phyloP scores from a whole-genome alignment of 2,888 invertebrate genomes.

The Brachynemurus nebulosus region DNA sequence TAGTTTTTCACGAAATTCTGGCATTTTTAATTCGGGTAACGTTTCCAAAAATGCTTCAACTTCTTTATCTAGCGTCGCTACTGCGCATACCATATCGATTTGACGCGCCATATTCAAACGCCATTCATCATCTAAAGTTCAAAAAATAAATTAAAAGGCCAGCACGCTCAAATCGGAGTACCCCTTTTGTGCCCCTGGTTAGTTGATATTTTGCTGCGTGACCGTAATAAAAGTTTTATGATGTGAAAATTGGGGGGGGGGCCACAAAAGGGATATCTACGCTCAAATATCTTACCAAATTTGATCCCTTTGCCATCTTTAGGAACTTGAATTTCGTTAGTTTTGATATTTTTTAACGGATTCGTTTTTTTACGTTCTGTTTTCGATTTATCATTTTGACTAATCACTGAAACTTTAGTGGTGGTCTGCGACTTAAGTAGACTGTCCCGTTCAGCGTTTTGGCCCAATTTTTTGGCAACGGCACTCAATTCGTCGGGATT shows the following conservation, averaged over 20 bases:
- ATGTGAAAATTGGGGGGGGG: too few species aligned
- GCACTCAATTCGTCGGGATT: background rate
- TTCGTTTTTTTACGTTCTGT: too few species aligned
- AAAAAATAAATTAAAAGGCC: too few species aligned
- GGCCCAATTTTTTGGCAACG: background rate
- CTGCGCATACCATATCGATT: background rate
- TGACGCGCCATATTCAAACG: background rate
- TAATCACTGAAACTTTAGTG: background rate
- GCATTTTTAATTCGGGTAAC: slow-evolving; percentile 1
- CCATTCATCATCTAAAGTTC: background rate
- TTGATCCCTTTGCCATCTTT: too few species aligned
- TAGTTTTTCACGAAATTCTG: background rate
- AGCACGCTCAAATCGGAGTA: too few species aligned
- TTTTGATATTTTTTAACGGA: too few species aligned
- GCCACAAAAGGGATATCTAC: too few species aligned
- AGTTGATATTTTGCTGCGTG: too few species aligned
- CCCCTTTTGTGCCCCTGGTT: too few species aligned
- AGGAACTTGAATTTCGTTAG: too few species aligned
- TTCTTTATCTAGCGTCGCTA: background rate
- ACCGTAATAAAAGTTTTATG: too few species aligned
- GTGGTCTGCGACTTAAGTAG: background rate
- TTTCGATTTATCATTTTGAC: background rate
- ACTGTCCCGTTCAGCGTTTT: background rate
- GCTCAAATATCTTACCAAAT: too few species aligned
- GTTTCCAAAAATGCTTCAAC: background rate